phyloP scores from a whole-genome alignment of 35 echinoderm and acorn worm genomes.

The Heliocidaris erythrogramma region DNA sequence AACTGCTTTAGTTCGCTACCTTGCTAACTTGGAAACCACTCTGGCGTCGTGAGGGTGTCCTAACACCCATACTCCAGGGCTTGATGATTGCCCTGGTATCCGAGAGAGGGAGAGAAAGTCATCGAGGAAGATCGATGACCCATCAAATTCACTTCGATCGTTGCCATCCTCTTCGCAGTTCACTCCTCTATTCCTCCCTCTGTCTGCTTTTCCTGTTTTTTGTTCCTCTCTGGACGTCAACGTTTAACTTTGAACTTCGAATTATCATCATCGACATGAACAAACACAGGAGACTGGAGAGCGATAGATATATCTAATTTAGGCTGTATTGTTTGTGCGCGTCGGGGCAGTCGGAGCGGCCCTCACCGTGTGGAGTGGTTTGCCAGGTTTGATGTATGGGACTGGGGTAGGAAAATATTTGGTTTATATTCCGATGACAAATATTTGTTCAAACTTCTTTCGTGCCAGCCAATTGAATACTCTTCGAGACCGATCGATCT shows the following conservation, averaged over 20 bases:
- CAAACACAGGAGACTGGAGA: constrained; percentile 17
- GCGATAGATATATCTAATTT: constrained; percentile 42
- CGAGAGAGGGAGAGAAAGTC: background rate
- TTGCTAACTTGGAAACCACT: background rate
- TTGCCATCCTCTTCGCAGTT: constrained; percentile 18
- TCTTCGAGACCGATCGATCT: background rate
- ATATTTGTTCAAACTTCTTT: constrained; percentile 30
- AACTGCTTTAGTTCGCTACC: background rate
- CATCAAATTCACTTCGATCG: constrained; percentile 40
- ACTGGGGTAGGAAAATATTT: constrained; percentile 24
- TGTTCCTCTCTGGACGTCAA: background rate
- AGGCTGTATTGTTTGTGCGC: constrained; percentile 22
- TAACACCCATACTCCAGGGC: background rate
- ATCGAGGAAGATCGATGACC: constrained; percentile 40
- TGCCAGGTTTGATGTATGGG: constrained; percentile 30
- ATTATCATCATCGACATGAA: constrained; percentile 18
- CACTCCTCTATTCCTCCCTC: background rate
- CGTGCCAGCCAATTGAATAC: background rate
- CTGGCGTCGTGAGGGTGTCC: background rate
- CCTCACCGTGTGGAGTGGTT: background rate
- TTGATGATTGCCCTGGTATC: constrained; percentile 10
- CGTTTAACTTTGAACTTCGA: constrained; percentile 20
- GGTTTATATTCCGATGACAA: constrained; percentile 19
- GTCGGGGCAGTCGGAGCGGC: background rate
- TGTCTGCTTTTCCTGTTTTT: background rate